Conservation (phyloP, 2,113 vertebrate genomes). For the Poeciliopsis retropinna region DNA sequence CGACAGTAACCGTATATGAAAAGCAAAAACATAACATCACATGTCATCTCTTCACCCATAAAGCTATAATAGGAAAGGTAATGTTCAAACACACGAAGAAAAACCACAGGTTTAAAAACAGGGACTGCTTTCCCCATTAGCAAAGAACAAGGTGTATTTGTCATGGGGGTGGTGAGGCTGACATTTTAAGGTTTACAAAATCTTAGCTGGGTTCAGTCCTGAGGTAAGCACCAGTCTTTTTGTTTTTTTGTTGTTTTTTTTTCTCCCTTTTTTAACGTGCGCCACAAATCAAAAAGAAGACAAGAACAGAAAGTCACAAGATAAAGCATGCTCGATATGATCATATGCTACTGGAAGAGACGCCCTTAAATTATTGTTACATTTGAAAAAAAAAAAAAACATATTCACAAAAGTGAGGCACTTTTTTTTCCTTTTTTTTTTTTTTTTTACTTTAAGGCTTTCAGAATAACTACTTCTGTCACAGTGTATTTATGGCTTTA, state of each 20-base stretch:
- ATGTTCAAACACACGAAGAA: constrained; percentile 68
- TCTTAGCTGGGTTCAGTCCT: constrained; percentile 80
- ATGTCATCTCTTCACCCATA: constrained; percentile 57
- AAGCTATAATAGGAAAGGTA: constrained; percentile 55
- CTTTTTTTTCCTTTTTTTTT: constrained; percentile 47
- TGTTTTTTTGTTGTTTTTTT: neutral
- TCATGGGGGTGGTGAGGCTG: constrained; percentile 6
- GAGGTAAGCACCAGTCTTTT: constrained; percentile 81
- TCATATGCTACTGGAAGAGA: constrained; percentile 73
- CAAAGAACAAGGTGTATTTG: constrained; percentile 40
- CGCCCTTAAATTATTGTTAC: constrained; percentile 70
- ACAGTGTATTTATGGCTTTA: constrained; percentile 84
- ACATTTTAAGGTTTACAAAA: constrained; percentile 63
- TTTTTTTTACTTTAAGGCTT: constrained; percentile 56
- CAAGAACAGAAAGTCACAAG: constrained; percentile 53
- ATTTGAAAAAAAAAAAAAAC: constrained; percentile 22
- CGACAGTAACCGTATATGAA: constrained; percentile 61
- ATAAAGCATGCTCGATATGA: constrained; percentile 73
- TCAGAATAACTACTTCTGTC: constrained; percentile 74
- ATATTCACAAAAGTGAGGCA: constrained; percentile 56
- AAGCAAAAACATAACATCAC: constrained; percentile 66
- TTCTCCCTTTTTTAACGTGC: constrained; percentile 56
- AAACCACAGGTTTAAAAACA: constrained; percentile 80
- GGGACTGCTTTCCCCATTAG: constrained; percentile 51
- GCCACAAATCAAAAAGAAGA: constrained; percentile 48